phyloP scores from a whole-genome alignment of 2,888 invertebrate species.

The Zelleria hepariella region DNA sequence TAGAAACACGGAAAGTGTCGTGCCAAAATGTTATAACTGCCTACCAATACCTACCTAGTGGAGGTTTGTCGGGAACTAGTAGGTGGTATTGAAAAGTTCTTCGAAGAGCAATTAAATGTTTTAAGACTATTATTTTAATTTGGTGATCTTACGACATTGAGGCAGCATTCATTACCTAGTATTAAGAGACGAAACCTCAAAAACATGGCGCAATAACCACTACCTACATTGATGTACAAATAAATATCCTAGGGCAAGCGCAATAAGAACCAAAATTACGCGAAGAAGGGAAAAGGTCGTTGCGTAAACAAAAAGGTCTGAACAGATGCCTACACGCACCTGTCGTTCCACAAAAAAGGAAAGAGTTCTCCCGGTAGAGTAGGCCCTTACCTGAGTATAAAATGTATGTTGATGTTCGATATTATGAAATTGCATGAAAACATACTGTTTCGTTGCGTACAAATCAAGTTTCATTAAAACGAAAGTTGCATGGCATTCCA shows the following conservation, averaged over 20 bases:
- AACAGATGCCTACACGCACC: slow-evolving; percentile 7
- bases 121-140: no score
- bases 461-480: no score
- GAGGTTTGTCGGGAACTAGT: background rate
- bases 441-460: no score
- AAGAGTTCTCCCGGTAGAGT: no score
- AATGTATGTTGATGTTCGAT: no score
- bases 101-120: background rate
- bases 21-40: slow-evolving; percentile 13
- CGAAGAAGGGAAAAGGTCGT: background rate
- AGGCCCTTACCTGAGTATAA: no score
- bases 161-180: no score
- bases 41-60: no score
- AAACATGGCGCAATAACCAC: background rate
- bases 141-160: no score
- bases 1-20: slow-evolving; percentile 14
- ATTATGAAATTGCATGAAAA: no score
- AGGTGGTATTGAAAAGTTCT: background rate
- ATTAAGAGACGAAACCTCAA: background rate
- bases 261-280: background rate
- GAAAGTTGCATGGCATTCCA: no score
- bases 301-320: background rate
- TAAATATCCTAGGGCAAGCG: background rate
- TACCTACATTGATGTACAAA: background rate
- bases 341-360: background rate